Evolutionary conservation across 2,888 invertebrate species (phyloP).

Genomic region (Minunthozetes semirufus): DNA sequence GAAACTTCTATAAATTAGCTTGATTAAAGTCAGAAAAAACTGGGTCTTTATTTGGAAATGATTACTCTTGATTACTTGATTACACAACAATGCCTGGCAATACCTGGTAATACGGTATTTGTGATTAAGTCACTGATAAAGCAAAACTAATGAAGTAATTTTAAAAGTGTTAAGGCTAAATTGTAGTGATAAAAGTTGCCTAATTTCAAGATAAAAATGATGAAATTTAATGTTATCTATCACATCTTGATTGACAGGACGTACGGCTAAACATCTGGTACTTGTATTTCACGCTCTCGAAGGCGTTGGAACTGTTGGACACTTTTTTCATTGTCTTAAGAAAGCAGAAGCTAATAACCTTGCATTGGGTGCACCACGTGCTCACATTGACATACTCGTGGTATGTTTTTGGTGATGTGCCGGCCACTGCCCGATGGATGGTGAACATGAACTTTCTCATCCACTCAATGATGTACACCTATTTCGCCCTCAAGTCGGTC

Average conservation of each 20-base stretch:
- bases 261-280: conserved; percentile 31
- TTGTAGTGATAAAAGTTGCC: not conserved
- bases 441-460: conserved; percentile 55
- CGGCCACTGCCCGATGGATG: conserved; percentile 34
- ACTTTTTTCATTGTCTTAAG: conserved; percentile 33
- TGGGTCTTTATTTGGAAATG: too few relatives aligned
- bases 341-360: conserved; percentile 28
- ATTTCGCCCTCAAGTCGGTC: conserved; percentile 79
- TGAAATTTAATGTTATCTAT: too few relatives aligned
- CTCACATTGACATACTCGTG: conserved; percentile 32
- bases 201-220: too few relatives aligned
- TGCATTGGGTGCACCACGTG: conserved; percentile 34
- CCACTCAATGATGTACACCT: conserved; percentile 83
- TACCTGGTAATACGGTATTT: too few relatives aligned
- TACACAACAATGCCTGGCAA: too few relatives aligned
- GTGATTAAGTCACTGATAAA: too few relatives aligned
- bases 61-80: too few relatives aligned
- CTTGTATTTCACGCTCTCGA: conserved; percentile 31
- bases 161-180: not conserved
- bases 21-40: too few relatives aligned
- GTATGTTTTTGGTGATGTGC: conserved; percentile 33
- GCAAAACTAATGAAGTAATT: too few relatives aligned
- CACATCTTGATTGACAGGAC: conserved; percentile 9
- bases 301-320: conserved; percentile 31
- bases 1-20: too few relatives aligned